A percentile compares a stretch with the other conserved stretches of the same genome.
Evolutionary conservation across 2,888 invertebrate species (phyloP).

Genomic region (Drosophila recens): DNA sequence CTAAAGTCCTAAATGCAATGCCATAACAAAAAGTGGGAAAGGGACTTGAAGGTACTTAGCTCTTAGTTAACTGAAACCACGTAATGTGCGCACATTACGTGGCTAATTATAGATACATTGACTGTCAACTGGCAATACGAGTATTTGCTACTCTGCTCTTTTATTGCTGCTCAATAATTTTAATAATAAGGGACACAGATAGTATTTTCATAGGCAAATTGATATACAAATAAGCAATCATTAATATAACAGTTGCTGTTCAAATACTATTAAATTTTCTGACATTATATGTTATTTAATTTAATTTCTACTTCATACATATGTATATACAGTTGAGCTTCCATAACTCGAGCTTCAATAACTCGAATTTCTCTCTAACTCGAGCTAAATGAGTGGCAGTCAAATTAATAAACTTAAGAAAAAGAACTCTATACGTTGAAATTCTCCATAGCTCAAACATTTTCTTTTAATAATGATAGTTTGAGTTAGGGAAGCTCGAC

Average conservation of each 20-base stretch:
- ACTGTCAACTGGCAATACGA: background rate
- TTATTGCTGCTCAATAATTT: background rate
- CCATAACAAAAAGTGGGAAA: no score
- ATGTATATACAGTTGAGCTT: no score
- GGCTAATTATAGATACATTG: conserved; percentile 34
- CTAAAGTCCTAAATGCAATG: conserved; percentile 5
- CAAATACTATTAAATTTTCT: background rate
- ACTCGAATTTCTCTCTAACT: no score
- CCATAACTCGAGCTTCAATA: no score
- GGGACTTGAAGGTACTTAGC: conserved; percentile 21
- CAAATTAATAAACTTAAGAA: no score
- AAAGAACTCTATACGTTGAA: no score
- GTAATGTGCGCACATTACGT: conserved; percentile 37
- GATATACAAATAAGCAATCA: background rate
- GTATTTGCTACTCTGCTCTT: background rate
- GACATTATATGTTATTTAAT: background rate
- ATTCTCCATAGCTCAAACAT: no score
- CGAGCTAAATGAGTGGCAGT: no score
- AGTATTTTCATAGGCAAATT: background rate
- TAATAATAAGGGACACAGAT: background rate
- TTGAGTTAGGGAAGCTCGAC: no score
- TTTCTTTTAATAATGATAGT: no score
- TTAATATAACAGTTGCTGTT: background rate
- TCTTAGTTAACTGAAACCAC: conserved; percentile 22
- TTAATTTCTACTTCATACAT: background rate